Evolutionary conservation across 2,797 vertebrate species (phyloP).

Genomic region (Chaetodon trifasciatus): DNA sequence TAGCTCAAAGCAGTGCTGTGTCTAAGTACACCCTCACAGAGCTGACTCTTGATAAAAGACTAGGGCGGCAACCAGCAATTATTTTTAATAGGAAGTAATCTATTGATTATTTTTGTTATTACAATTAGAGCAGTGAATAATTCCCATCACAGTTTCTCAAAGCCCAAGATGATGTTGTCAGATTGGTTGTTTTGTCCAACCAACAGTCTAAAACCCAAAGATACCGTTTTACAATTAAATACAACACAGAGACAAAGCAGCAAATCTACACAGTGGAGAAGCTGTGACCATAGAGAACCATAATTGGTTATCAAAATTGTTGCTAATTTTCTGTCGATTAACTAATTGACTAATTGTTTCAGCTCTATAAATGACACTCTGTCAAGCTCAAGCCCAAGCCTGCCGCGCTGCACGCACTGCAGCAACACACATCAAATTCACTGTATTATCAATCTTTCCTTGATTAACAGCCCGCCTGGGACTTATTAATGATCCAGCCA

Average conservation of each 20-base stretch:
- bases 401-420: neutral
- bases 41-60: neutral
- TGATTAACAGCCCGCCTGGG: slow-evolving; percentile 25
- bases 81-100: neutral
- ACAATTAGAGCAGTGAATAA: neutral
- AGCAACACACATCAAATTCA: neutral
- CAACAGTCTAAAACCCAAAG: neutral
- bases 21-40: neutral
- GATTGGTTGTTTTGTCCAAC: neutral
- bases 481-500: slow-evolving; percentile 20
- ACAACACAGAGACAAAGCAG: neutral
- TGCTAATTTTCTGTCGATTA: neutral
- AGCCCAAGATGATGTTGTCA: neutral
- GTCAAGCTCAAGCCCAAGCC: neutral
- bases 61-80: neutral
- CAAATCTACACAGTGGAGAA: neutral
- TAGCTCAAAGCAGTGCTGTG: no score
- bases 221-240: neutral
- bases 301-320: neutral
- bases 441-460: slow-evolving; percentile 4
- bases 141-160: neutral
- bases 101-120: neutral
- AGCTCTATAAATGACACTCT: neutral
- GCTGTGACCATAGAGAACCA: neutral
- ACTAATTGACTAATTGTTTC: neutral